Base-by-base conservation (phyloP, 1,140 invertebrate genomes). In the Branchinecta lynchi region DNA sequence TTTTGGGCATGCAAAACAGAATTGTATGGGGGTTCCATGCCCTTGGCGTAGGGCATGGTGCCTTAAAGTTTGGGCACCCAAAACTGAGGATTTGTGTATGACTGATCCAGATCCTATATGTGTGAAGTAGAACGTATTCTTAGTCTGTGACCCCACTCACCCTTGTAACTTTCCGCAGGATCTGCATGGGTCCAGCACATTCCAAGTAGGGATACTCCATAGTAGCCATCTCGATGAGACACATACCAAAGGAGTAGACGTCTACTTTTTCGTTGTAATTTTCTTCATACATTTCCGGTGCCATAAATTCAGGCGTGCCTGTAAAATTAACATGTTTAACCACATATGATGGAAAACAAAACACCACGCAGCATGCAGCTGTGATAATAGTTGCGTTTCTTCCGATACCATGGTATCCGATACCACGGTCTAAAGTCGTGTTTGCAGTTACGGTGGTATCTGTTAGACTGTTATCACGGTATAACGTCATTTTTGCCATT, bases 171-270 rank as follows among this genome's bases (percentile, higher is more conserved):
- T 97, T 96, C 80, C 96, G 94, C 80, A 98, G 99, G 75, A 99
- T 99, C 82, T 99, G 96, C 68, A 95, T 96, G 68, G 97, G 95
- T 66, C 94, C 95, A 70, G 88, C 90, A 79, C 97, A 99, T 81
- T 99, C 97, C 69, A 90, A 89, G 81, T 99, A 99, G 3, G 97
- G 97, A 84, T 99, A 99, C 81, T 99, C 96, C 44, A 93, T 94
- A n/a, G 97, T 99, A 65, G 96, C 95, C 96, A 99, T 99, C 83
- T 99, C 97, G 74, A 99, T 83, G 92, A 99, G 97, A 80, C 97
- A 99, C 96, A 99, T 99, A 44, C 97, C 97, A 82, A 99, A 99
- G 5, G 96, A 96, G 81, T 99, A 99, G 46, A 99, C 94, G 79
- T 99, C 97, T 20, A 99, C 96, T 67, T 88, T 89, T 80, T 99